phyloP scores from a whole-genome alignment of 2,113 vertebrate species.

The Pterocles burchelli region DNA sequence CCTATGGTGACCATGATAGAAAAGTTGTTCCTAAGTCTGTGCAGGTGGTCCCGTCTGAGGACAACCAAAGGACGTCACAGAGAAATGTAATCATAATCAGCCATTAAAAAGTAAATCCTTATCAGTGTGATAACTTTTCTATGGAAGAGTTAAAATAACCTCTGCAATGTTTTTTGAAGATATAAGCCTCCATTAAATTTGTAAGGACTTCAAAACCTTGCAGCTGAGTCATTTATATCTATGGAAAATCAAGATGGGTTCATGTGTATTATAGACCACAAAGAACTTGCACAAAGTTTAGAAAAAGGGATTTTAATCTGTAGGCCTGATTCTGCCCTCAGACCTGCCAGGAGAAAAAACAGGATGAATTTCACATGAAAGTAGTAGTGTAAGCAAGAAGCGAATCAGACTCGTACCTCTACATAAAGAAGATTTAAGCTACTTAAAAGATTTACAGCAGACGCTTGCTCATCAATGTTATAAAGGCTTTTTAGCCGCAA shows the following conservation, averaged over 20 bases:
- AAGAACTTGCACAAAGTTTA: background rate
- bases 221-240: background rate
- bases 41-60: background rate
- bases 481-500: slow-evolving; percentile 60
- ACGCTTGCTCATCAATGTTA: slow-evolving; percentile 2
- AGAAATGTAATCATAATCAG: background rate
- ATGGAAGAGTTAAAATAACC: background rate
- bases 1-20: background rate
- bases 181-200: background rate
- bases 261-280: background rate
- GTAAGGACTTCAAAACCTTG: background rate
- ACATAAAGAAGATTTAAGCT: slow-evolving; percentile 44
- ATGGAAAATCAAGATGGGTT: background rate
- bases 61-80: background rate
- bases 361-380: background rate
- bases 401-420: background rate
- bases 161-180: background rate
- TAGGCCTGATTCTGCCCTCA: background rate
- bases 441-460: slow-evolving; percentile 50
- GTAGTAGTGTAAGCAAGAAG: background rate
- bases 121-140: background rate
- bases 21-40: background rate
- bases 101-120: background rate
- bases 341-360: background rate
- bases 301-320: background rate